These are phyloP conservation scores for Kryptopterus vitreolus DNA, from an alignment of 2,797 vertebrate genomes.

Conservation along the genomic window DNA sequence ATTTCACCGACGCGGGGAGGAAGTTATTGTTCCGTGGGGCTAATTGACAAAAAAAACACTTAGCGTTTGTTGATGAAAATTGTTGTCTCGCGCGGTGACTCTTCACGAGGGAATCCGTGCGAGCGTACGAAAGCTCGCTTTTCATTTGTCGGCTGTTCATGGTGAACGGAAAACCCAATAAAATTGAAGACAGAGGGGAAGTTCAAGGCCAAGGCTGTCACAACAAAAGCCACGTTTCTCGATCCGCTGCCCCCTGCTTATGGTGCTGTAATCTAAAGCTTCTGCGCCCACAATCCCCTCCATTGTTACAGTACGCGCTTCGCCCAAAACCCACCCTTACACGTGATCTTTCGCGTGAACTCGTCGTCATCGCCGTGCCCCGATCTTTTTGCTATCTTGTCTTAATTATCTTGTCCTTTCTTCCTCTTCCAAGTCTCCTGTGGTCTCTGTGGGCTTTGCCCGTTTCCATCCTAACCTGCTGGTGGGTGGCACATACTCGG, in stretches of 20 bases:
- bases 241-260: constrained; percentile 72
- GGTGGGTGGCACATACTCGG: constrained; percentile 93
- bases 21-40: constrained; percentile 35
- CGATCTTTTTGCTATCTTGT: constrained; percentile 46
- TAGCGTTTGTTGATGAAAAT: constrained; percentile 14
- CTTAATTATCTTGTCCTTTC: constrained; percentile 47
- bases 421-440: constrained; percentile 82
- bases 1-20: constrained; percentile 18
- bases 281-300: constrained; percentile 69
- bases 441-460: constrained; percentile 96
- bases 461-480: constrained; percentile 96
- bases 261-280: constrained; percentile 79
- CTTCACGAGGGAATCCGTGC: constrained; percentile 27
- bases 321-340: constrained; percentile 32
- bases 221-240: constrained; percentile 72
- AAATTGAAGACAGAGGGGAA: constrained; percentile 60
- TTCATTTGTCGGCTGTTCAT: constrained; percentile 66
- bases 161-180: constrained; percentile 76
- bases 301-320: constrained; percentile 52
- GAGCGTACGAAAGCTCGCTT: constrained; percentile 51
- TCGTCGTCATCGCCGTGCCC: constrained; percentile 33
- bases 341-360: constrained; percentile 37
- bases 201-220: constrained; percentile 73
- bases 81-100: neutral
- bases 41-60: constrained; percentile 43